These are phyloP conservation scores for Platycheirus albimanus DNA, from an alignment of 2,888 invertebrate species.

Conservation along the genomic window DNA sequence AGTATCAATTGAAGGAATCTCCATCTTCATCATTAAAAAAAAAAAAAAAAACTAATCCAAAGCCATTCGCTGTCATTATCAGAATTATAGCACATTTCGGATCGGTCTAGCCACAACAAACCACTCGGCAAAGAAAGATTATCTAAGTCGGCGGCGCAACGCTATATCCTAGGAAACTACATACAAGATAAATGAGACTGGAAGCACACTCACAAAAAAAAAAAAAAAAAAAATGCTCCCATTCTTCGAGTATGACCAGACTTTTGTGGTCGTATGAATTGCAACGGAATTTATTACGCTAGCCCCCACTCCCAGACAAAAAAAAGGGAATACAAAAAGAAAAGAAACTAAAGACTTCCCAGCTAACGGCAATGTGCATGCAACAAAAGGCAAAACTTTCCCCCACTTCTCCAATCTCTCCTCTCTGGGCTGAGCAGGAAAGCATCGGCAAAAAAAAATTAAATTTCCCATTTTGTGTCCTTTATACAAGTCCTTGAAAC, in stretches of 20 bases:
- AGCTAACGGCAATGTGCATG: constrained; percentile 59
- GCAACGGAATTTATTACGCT: constrained; percentile 71
- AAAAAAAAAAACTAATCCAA: constrained; percentile 49
- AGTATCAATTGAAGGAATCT: constrained; percentile 50
- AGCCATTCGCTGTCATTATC: constrained; percentile 66
- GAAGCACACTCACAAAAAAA: constrained; percentile 32
- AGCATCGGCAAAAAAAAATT: constrained; percentile 15
- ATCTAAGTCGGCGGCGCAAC: constrained; percentile 64
- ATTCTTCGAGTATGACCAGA: constrained; percentile 71
- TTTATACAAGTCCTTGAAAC: constrained; percentile 51
- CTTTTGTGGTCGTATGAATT: constrained; percentile 76
- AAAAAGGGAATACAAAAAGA: constrained; percentile 11
- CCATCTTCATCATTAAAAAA: constrained; percentile 38
- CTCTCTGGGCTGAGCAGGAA: constrained; percentile 13
- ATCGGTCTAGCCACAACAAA: constrained; percentile 56
- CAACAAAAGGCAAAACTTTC: constrained; percentile 49
- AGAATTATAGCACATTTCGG: constrained; percentile 57
- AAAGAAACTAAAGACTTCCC: constrained; percentile 6
- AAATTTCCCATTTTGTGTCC: constrained; percentile 21
- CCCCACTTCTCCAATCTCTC: constrained; percentile 15
- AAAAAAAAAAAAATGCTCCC: background rate
- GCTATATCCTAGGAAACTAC: constrained; percentile 46
- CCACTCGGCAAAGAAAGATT: constrained; percentile 52
- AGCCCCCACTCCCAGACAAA: constrained; percentile 33
- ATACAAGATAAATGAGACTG: constrained; percentile 41